Evolutionary conservation across 2,888 invertebrate species (phyloP).

Genomic region (Mallateleia sp.): DNA sequence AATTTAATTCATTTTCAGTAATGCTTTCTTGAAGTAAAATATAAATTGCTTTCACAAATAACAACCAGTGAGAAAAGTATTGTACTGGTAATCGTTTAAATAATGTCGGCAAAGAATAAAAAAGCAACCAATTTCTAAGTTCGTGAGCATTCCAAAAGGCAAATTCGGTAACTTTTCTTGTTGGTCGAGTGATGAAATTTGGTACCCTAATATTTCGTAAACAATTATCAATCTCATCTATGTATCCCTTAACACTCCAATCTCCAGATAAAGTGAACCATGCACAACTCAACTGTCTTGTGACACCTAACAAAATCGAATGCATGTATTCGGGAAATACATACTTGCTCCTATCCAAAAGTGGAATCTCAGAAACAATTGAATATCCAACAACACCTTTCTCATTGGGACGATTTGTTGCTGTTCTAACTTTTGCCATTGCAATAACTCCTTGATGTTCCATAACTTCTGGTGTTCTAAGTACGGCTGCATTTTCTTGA

Average conservation of each 20-base stretch:
- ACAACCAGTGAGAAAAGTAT: constrained; percentile 13
- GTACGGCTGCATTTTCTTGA: not conserved
- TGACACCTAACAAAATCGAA: not conserved
- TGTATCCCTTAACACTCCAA: not conserved
- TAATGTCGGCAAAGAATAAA: constrained; percentile 14
- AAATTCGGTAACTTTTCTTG: constrained; percentile 6
- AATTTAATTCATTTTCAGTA: not conserved
- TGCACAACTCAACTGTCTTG: not conserved
- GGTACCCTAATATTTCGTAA: constrained; percentile 1
- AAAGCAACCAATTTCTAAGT: constrained; percentile 5
- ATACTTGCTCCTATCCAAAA: not conserved
- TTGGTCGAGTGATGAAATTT: constrained; percentile 9
- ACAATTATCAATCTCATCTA: not conserved
- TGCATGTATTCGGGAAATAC: not conserved
- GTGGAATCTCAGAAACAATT: not conserved
- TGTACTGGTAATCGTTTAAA: not conserved
- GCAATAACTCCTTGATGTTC: not conserved
- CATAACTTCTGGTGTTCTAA: not conserved
- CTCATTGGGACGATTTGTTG: not conserved
- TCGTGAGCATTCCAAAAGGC: constrained; percentile 14
- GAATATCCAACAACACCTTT: not conserved
- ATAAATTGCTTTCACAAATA: constrained; percentile 8
- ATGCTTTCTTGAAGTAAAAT: constrained; percentile 4
- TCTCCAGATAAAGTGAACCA: constrained; percentile 1
- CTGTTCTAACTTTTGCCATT: not conserved